Conservation (phyloP, 2,113 vertebrate species). For the Notarius lentiginosus region DNA sequence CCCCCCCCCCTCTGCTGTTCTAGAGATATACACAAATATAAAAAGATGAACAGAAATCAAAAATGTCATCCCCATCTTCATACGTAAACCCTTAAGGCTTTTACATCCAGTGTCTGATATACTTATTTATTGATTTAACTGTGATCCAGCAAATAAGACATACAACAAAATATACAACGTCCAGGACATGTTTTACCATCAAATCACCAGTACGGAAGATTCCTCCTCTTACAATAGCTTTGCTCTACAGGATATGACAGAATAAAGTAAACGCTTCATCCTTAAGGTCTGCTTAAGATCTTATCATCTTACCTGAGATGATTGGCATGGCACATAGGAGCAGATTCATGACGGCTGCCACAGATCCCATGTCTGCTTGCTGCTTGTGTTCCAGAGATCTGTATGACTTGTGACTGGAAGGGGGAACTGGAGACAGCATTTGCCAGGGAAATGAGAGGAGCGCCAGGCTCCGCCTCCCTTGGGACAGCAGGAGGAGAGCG, state of each 20-base stretch:
- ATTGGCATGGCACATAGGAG: slow-evolving; percentile 56
- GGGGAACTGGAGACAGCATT: slow-evolving; percentile 58
- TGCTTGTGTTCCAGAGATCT: slow-evolving; percentile 56
- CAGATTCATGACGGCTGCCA: slow-evolving; percentile 49
- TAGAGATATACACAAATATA: background rate
- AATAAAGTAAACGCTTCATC: background rate
- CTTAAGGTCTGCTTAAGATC: slow-evolving; percentile 25
- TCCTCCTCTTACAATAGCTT: background rate
- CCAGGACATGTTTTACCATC: background rate
- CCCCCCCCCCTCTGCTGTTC: background rate
- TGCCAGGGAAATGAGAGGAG: slow-evolving; percentile 61
- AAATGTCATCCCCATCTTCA: background rate
- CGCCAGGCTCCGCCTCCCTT: slow-evolving; percentile 69
- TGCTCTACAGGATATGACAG: background rate
- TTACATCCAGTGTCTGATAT: background rate
- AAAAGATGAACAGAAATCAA: background rate
- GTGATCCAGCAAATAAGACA: background rate
- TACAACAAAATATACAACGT: background rate
- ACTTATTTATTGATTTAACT: background rate
- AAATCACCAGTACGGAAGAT: background rate
- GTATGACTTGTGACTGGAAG: slow-evolving; percentile 61
- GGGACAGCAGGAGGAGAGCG: slow-evolving; percentile 64
- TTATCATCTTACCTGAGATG: slow-evolving; percentile 67
- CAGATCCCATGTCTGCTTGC: slow-evolving; percentile 72
- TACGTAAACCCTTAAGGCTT: background rate